Conservation (phyloP, 2,888 invertebrate genomes). For the Pseudococcus jackbeardsleyi region DNA sequence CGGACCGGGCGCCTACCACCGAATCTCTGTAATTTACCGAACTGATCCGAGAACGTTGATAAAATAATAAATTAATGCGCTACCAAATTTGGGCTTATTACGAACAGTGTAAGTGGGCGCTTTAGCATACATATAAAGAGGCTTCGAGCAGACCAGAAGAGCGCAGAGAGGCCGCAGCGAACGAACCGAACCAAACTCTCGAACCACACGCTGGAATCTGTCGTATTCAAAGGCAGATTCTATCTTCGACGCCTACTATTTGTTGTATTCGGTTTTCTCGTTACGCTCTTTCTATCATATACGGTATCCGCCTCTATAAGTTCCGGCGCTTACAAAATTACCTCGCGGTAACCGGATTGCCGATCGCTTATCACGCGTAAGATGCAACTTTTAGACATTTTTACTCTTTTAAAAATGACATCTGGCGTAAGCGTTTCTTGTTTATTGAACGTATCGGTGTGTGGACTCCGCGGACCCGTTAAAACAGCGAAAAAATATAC, state of each 20-base stretch:
- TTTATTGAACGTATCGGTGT: conserved; percentile 35
- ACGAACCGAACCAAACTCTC: neutral
- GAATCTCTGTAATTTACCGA: conserved; percentile 64
- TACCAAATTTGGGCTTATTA: conserved; percentile 64
- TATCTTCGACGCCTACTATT: conserved; percentile 59
- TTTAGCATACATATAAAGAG: conserved; percentile 11
- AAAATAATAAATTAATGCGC: conserved; percentile 64
- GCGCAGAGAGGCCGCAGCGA: neutral
- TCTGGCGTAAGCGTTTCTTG: conserved; percentile 51
- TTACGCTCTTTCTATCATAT: conserved; percentile 35
- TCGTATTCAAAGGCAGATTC: conserved; percentile 62
- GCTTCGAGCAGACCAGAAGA: neutral
- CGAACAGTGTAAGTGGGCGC: conserved; percentile 61
- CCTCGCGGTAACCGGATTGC: conserved; percentile 30
- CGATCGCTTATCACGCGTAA: conserved; percentile 42
- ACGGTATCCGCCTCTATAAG: conserved; percentile 53
- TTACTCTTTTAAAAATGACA: conserved; percentile 55
- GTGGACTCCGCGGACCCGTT: conserved; percentile 17
- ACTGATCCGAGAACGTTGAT: conserved; percentile 63
- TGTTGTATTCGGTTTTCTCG: conserved; percentile 47
- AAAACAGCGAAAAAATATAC: neutral
- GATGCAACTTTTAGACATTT: conserved; percentile 50
- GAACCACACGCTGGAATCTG: conserved; percentile 60
- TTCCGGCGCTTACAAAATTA: conserved; percentile 56
- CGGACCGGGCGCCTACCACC: conserved; percentile 58